Percentiles rank a stretch among this genome's conserved stretches.
These are phyloP conservation scores for Drosophila seguyi DNA, from an alignment of 1,140 invertebrate species.

Conservation along the genomic window DNA sequence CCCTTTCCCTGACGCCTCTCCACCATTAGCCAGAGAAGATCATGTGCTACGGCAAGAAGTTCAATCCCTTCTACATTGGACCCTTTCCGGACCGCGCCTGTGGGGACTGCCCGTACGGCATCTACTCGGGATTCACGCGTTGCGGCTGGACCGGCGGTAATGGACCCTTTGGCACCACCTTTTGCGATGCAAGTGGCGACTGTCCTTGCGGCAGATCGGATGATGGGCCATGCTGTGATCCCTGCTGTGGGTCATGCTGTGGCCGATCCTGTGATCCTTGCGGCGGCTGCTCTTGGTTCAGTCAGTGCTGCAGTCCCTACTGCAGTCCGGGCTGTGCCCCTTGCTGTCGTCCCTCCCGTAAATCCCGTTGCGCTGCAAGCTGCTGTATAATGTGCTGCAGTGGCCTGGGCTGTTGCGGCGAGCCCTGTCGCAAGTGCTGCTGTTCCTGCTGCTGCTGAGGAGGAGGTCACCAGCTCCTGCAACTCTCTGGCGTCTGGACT, in stretches of 20 bases:
- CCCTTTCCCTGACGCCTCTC: background rate
- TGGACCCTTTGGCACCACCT: conserved; percentile 32
- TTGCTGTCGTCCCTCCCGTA: background rate
- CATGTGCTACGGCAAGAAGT: conserved; percentile 34
- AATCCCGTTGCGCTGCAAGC: background rate
- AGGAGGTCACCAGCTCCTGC: background rate
- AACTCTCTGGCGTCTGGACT: conserved; percentile 14
- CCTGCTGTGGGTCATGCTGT: conserved; percentile 6
- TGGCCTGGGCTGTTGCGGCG: conserved; percentile 26
- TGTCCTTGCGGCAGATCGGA: background rate
- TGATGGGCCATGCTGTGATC: conserved; percentile 12
- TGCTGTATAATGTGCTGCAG: conserved; percentile 32
- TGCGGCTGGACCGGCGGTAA: conserved; percentile 44
- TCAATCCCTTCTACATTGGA: conserved; percentile 61
- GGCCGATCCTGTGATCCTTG: conserved; percentile 13
- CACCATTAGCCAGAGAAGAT: conserved; percentile 7
- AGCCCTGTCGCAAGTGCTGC: conserved; percentile 10
- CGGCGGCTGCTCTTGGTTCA: conserved; percentile 16
- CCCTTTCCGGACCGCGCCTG: conserved; percentile 52
- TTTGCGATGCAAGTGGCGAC: background rate
- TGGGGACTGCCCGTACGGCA: conserved; percentile 49
- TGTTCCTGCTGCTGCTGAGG: conserved; percentile 3
- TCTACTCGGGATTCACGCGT: conserved; percentile 45
- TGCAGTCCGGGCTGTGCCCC: background rate
- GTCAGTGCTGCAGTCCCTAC: background rate